Evolutionary conservation across 2,113 vertebrate species (phyloP).

Genomic region (Sturnira hondurensis): DNA sequence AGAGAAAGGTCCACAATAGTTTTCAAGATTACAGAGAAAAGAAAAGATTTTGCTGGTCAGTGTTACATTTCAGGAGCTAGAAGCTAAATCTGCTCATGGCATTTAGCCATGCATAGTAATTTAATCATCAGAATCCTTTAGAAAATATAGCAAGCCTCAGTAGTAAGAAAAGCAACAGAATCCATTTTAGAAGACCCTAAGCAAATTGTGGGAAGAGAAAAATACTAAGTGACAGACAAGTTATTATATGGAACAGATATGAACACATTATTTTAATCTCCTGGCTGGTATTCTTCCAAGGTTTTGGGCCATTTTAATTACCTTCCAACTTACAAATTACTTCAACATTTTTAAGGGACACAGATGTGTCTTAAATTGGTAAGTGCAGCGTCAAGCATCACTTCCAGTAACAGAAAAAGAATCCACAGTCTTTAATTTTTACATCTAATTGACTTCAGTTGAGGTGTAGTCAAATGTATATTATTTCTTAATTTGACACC

Average conservation of each 20-base stretch:
- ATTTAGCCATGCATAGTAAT: background rate
- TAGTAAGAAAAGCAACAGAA: slow-evolving; percentile 43
- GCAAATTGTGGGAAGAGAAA: background rate
- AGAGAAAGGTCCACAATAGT: background rate
- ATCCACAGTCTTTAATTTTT: slow-evolving; percentile 68
- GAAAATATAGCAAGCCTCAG: background rate
- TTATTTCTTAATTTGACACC: slow-evolving; percentile 73
- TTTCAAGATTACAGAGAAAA: background rate
- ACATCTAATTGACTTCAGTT: slow-evolving; percentile 63
- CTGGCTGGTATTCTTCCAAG: slow-evolving; percentile 5
- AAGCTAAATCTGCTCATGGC: background rate
- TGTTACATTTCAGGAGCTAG: background rate
- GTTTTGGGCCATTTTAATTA: slow-evolving; percentile 62
- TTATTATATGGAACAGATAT: slow-evolving; percentile 32
- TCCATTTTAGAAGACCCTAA: slow-evolving; percentile 44
- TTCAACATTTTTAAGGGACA: slow-evolving; percentile 70
- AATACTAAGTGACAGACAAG: slow-evolving; percentile 12
- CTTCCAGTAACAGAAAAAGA: slow-evolving; percentile 61
- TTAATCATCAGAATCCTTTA: background rate
- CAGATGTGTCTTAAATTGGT: slow-evolving; percentile 65
- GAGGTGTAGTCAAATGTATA: slow-evolving; percentile 66
- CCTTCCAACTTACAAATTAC: slow-evolving; percentile 64
- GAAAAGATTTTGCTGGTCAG: background rate
- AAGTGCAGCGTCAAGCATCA: slow-evolving; percentile 66
- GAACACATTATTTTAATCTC: slow-evolving; percentile 52